Base-by-base conservation (phyloP, 92 coral and sea anemone species). In the Plumapathes pennacea region DNA sequence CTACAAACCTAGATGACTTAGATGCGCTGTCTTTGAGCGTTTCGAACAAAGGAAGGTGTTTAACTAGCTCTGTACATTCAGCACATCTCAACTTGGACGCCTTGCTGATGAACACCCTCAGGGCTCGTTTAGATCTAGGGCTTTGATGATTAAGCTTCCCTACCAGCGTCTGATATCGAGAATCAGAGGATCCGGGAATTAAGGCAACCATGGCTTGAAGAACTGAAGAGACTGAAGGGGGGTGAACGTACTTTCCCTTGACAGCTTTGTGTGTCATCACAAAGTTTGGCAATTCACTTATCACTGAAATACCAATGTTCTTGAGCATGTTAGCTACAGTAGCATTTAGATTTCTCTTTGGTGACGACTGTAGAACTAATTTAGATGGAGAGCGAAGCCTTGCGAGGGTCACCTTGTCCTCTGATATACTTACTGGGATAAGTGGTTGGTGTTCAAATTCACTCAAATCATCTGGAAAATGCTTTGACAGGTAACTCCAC, bases 401-500 rank as follows among this genome's bases (percentile, higher is more conserved):
- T 49, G 64, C 58, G 28, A 85, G 68, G 30, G 30, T 20, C 4
- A 74, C 50, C n/a, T 53, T 39, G 8, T 31, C 15, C 40, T 49
- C 28, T 33, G 57, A 62, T 15, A 47, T 38, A 31, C 58, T 42
- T 5, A 79, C 33, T 15, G 84, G 83, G 46, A 90, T 62, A 46
- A 90, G 53, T 14, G 89, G 88, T 51, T 82, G 70, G 21, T 73
- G 76, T 32, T 42, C 18, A 47, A 90, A 68, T 18, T 36, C 40
- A 5, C 43, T 18, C 14, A 90, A 73, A 27, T 46, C 58, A 5
- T 46, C 59, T 7, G 13, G 25, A 29, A 90, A 90, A 36, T 79
- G 22, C 48, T 31, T 60, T 14, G 49, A 36, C 4, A 90, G 72
- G 65, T 84, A 90, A 24, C n/a, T 5, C 97, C 97, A 90, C 37